Evolutionary conservation across 2,888 invertebrate genomes (phyloP), one percentile per base, ranked within the genome.

Genomic region (Eupithecia abbreviata): DNA sequence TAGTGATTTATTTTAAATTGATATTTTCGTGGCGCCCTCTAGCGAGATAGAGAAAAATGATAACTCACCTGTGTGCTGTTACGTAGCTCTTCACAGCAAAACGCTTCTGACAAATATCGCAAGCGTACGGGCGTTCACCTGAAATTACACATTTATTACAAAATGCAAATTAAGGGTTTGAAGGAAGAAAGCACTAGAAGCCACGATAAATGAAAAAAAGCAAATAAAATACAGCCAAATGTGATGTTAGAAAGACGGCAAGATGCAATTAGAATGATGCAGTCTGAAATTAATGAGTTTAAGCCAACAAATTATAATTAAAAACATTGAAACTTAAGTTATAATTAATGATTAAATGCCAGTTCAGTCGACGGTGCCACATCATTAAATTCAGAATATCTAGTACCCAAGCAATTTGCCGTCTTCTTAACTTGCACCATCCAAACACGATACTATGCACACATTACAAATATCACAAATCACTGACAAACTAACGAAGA

Each of bases 31-130:
- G 58, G n/a, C n/a, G 3, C 6, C n/a, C 55, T 55, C 55, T 55
- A 55, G 1, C n/a, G 2, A n/a, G 13, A 51, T 6, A 55, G 6
- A 58, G 55, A 58, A 18, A 58, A 49, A 47, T 47, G n/a, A n/a
- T 67, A 6, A 82, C 83, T 85, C 85, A 96, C 96, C 96, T 96
- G 90, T 97, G 97, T 70, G 97, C 97, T 81, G 97, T 97, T 77
- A 97, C 96, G 86, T 97, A 97, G 87, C 97, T 97, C 91, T 97
- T 97, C 80, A 97, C 97, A 66, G 97, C 97, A 90, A 97, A 97
- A 85, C 97, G 96, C 92, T 97, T 97, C 88, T 97, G 96, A 91
- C 97, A 97, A 85, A 97, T 96, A 92, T 97, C 97, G 93, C 97
- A 97, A 82, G 96, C 96, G 87, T 97, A 97, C 58, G 97, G 97